These are phyloP conservation scores for Magallana angulata DNA, from an alignment of 1,140 invertebrate genomes.

Conservation along the genomic window DNA sequence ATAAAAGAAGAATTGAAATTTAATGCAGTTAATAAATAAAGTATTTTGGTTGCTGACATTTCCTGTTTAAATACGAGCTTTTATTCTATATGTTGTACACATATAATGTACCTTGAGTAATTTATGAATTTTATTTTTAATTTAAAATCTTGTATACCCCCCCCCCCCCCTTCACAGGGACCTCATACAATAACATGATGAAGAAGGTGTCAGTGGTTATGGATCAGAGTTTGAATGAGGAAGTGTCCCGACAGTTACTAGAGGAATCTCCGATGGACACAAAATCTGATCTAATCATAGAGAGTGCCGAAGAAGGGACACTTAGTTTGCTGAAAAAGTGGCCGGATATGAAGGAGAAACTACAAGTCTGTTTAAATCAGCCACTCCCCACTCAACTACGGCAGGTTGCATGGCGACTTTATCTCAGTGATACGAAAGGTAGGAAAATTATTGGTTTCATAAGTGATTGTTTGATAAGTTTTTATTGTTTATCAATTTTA, in stretches of 20 bases:
- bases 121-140: no score
- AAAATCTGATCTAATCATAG: slow-evolving; percentile 75
- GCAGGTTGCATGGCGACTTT: slow-evolving; percentile 75
- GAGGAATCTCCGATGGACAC: slow-evolving; percentile 75
- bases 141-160: no score
- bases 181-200: slow-evolving; percentile 67
- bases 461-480: no score
- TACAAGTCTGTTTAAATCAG: slow-evolving; percentile 75
- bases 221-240: slow-evolving; percentile 77
- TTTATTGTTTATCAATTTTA: no score
- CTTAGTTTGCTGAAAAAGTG: slow-evolving; percentile 75
- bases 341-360: slow-evolving; percentile 77
- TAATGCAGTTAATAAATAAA: no score
- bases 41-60: no score
- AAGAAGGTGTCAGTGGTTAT: slow-evolving; percentile 72
- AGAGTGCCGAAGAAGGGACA: slow-evolving; percentile 71
- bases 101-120: no score
- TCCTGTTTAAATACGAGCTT: no score
- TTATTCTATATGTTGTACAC: no score
- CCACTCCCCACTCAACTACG: slow-evolving; percentile 70
- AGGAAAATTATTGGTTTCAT: neutral
- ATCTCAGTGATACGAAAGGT: slow-evolving; percentile 74
- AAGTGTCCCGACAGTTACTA: slow-evolving; percentile 73
- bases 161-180: slow-evolving; percentile 65
- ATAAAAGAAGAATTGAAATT: no score